Evolutionary conservation across 2,113 vertebrate genomes (phyloP).

Genomic region (Mesembrinibis cayennensis): DNA sequence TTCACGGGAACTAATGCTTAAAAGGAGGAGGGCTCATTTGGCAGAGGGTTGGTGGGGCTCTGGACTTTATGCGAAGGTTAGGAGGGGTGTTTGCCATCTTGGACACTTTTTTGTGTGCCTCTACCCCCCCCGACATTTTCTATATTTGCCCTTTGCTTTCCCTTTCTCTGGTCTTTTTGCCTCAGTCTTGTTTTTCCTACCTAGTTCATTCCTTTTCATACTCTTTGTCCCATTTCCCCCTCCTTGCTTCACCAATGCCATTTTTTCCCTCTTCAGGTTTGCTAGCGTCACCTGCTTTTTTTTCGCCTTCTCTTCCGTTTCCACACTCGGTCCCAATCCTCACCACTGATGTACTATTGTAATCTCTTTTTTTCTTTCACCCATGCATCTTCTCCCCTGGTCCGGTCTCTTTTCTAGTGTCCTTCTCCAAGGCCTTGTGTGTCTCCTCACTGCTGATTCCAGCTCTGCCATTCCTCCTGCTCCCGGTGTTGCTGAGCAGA

Average conservation of each 20-base stretch:
- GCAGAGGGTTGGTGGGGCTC: neutral
- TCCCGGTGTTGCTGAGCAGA: neutral
- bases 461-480: neutral
- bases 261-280: neutral
- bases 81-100: neutral
- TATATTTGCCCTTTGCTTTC: neutral
- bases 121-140: neutral
- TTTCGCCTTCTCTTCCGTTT: neutral
- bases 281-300: neutral
- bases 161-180: neutral
- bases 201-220: neutral
- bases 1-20: neutral
- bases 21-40: neutral
- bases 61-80: neutral
- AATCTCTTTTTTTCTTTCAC: neutral
- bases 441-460: neutral
- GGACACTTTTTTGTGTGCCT: fast-evolving
- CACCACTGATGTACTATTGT: neutral
- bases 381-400: neutral
- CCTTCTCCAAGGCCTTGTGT: neutral
- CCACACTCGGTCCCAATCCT: neutral
- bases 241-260: neutral
- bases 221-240: neutral
- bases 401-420: neutral
- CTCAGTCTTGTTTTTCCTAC: neutral